phyloP scores from a whole-genome alignment of 2,113 vertebrate genomes.

The Sebastes fasciatus region DNA sequence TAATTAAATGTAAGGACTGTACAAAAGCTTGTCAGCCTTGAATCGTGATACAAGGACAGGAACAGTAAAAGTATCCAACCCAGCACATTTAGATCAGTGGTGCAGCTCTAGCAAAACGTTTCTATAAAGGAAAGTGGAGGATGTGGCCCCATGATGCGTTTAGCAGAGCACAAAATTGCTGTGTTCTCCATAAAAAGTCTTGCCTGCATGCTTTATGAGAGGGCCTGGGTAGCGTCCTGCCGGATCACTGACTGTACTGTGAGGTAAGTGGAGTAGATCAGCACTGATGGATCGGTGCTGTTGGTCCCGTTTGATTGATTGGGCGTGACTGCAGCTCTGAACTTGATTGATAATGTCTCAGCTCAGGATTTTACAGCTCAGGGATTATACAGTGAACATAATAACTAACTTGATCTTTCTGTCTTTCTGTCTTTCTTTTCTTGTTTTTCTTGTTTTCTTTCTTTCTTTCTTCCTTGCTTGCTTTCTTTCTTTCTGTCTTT shows the following conservation, averaged over 20 bases:
- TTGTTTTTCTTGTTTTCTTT: not conserved
- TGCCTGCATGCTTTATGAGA: conserved; percentile 24
- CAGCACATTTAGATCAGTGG: conserved; percentile 4
- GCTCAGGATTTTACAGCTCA: conserved; percentile 31
- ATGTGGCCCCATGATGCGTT: conserved; percentile 9
- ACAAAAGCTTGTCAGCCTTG: conserved; percentile 9
- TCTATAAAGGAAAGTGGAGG: not conserved
- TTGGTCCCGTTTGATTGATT: conserved; percentile 64
- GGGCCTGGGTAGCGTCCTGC: conserved; percentile 22
- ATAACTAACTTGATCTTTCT: conserved; percentile 7
- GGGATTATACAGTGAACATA: conserved; percentile 22
- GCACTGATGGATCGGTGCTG: conserved; percentile 46
- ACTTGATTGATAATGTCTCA: conserved; percentile 60
- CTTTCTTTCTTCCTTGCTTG: not conserved
- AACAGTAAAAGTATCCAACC: not conserved
- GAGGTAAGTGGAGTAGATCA: conserved; percentile 66
- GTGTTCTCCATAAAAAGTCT: conserved; percentile 34
- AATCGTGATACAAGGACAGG: not conserved
- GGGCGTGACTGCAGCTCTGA: conserved; percentile 49
- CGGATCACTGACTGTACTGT: conserved; percentile 43
- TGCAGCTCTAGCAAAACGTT: not conserved
- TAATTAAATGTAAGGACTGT: conserved; percentile 27
- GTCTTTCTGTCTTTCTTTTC: not conserved
- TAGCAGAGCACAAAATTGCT: conserved; percentile 12
- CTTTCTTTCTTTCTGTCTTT: not conserved